Evolutionary conservation across 2,888 invertebrate species (phyloP), one percentile per base, ranked within the genome.

Genomic region (Scotopteryx bipunctaria): DNA sequence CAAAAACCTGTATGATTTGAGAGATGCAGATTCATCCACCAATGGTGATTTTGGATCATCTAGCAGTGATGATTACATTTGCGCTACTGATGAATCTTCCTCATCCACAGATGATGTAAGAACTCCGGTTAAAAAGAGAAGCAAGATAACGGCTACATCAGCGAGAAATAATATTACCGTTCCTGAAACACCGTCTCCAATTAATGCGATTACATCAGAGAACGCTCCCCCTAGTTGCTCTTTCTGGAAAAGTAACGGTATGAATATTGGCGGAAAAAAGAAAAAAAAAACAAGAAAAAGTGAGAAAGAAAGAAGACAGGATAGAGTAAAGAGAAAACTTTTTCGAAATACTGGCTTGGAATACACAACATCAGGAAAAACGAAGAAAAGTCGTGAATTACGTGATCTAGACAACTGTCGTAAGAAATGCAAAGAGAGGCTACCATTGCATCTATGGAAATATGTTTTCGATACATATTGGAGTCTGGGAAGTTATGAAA

Each of bases 11-110:
- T 51, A 37, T 31, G 51, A 45, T 33, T n/a, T 33, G 37, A 25
- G 32, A 50, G 43, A 32, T 29, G 36, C 36, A 36, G 36, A 21
- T 36, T 50, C 50, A 50, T 50, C 50, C 9, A 29, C 29, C 31
- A 44, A 50, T 50, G 50, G 50, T 29, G 44, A 50, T 44, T 50
- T 50, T 50, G 50, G 50, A 50, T 50, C 50, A 31, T 50, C 50
- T 50, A 50, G 44, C 44, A 50, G 50, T 44, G 50, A 50, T 44
- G 44, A 50, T 31, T 50, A 50, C 31, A 50, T 51, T 51, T 45
- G 45, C 43, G 23, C 21, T 50, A 44, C 50, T 50, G 50, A 38
- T 50, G 44, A 50, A 50, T 44, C 32, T 25, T 44, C 29, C 23
- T 50, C 44, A 50, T 44, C 50, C 50, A 44, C 50, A 44, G 31